Evolutionary conservation across 2,888 invertebrate genomes (phyloP), one percentile per base, ranked within the genome.

Genomic region (Trichopria drosophilae): DNA sequence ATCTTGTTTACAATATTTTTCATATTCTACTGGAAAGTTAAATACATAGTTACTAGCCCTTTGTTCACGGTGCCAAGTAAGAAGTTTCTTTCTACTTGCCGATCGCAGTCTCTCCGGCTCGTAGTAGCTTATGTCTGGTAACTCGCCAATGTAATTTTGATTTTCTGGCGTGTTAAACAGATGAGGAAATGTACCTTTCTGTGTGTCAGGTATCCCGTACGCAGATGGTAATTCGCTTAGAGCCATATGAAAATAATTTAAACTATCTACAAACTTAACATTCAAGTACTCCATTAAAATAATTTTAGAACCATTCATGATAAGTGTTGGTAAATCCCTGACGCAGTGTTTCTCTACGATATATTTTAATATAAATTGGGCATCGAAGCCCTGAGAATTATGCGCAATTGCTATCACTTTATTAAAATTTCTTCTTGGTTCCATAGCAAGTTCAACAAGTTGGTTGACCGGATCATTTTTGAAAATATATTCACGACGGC

Each of bases 211-310:
- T 5, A 68, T 45, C 13, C 56, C 63, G 39, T 68, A 63, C 2
- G 63, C 58, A 52, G 63, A 63, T 5, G 65, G 62, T 6, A 67
- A 23, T 28, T 48, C 50, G 2, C 51, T 20, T 6, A 66, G 48
- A 22, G 55, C 36, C 63, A 65, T 65, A 6, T 60, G 65, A 29
- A 68, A 60, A 49, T 65, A 67, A 52, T 63, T 64, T 5, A 62
- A 35, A 36, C 58, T 57, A 24, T 64, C 61, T 19, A 61, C 44
- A 53, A 64, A 65, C 18, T 50, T 39, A 1, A 58, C 34, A 16
- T 59, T 56, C 2, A 31, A 37, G 3, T 16, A 18, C 6, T 34
- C 28, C 47, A 62, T 46, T 2, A 47, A 15, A 26, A 62, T 53
- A 18, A 59, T 53, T 32, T 55, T 60, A 4, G 55, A 49, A 3